Conservation (phyloP, 1,140 invertebrate species). For the Macrosteles quadrilineatus region DNA sequence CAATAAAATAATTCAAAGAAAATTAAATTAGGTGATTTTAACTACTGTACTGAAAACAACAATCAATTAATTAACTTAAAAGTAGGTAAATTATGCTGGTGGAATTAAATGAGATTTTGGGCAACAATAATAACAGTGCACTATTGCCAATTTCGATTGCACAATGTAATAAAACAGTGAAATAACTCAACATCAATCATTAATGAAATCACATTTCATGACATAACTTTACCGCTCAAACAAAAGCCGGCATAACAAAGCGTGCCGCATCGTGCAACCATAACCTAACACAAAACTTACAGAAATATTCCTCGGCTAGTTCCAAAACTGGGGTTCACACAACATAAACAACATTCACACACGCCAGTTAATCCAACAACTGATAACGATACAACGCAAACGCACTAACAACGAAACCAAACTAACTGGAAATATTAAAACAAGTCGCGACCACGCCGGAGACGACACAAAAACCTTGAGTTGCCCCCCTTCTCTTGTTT, state of each 20-base stretch:
- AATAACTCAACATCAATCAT: no score
- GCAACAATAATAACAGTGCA: no score
- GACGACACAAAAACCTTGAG: constrained; percentile 20
- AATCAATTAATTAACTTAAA: no score
- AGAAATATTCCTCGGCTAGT: background rate
- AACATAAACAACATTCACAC: background rate
- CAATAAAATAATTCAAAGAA: no score
- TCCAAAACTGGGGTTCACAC: background rate
- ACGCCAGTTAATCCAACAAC: background rate
- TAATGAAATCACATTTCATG: no score
- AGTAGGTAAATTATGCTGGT: no score
- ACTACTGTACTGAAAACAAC: no score
- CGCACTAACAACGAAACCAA: constrained; percentile 18
- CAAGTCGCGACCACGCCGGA: constrained; percentile 5
- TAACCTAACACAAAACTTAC: constrained; percentile 22
- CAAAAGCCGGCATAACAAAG: background rate
- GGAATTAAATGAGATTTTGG: no score
- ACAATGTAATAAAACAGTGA: no score
- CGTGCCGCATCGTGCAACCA: background rate
- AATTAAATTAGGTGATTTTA: no score
- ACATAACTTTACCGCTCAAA: no score
- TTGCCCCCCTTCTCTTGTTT: constrained; percentile 2
- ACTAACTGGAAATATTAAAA: constrained; percentile 27
- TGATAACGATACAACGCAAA: background rate
- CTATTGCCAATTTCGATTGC: no score